A percentile compares a stretch with the other conserved stretches of the same genome.
phyloP scores from a whole-genome alignment of 1,140 invertebrate species.

The Pemphigus obesinymphae region DNA sequence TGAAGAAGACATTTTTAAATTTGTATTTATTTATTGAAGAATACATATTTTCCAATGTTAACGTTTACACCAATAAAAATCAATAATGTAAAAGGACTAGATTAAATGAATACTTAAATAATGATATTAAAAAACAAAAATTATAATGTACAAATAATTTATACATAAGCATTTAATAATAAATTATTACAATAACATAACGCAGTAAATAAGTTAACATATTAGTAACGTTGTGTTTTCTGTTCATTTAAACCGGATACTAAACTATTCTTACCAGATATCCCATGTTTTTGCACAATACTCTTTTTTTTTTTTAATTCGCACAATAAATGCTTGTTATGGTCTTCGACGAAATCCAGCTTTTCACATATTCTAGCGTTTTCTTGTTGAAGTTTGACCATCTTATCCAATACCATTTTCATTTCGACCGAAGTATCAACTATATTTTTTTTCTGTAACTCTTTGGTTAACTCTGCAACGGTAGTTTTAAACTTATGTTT shows the following conservation, averaged over 20 bases:
- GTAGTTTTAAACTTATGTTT: constrained; percentile 29
- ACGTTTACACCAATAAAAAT: background rate
- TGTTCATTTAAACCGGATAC: background rate
- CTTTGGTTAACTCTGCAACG: constrained; percentile 13
- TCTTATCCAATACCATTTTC: constrained; percentile 31
- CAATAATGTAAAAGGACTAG: background rate
- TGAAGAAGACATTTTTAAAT: background rate
- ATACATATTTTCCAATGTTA: too few species aligned
- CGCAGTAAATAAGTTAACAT: background rate
- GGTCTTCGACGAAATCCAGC: constrained; percentile 32
- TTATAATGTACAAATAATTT: too few species aligned
- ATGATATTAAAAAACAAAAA: background rate
- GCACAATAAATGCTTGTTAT: constrained; percentile 2
- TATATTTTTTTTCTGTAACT: constrained; percentile 23
- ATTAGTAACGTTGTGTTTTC: constrained; percentile 6
- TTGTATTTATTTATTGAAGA: background rate
- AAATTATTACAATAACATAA: background rate
- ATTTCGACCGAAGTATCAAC: constrained; percentile 20
- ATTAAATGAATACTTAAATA: background rate
- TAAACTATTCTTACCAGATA: background rate
- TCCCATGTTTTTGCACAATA: constrained; percentile 1
- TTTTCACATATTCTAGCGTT: constrained; percentile 33
- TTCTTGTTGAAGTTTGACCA: constrained; percentile 31
- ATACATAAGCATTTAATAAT: too few species aligned
- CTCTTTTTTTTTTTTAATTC: constrained; percentile 21